Conservation (phyloP, 2,888 invertebrate species). For the Mesodorylaimus sp. region DNA sequence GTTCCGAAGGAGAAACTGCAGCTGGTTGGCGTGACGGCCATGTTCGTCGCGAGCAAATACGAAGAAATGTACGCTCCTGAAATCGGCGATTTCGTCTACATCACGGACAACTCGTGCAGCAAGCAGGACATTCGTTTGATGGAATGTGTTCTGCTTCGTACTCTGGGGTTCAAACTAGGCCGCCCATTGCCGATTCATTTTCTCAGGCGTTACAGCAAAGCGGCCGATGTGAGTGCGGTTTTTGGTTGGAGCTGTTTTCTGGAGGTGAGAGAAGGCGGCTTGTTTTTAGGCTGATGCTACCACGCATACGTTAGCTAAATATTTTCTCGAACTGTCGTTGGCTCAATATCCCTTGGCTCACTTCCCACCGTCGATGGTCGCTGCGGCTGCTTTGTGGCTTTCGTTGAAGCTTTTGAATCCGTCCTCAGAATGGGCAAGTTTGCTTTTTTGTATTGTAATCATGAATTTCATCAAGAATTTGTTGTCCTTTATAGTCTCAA, state of each 20-base stretch:
- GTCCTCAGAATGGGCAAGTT: slow-evolving; percentile 4
- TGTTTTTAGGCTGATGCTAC: slow-evolving; percentile 44
- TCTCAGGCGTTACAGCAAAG: slow-evolving; percentile 48
- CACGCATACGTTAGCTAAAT: slow-evolving; percentile 67
- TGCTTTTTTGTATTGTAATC: too few relatives aligned
- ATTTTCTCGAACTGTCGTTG: slow-evolving; percentile 64
- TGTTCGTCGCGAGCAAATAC: slow-evolving; percentile 78
- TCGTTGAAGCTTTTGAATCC: slow-evolving; percentile 38
- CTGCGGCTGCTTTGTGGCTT: slow-evolving; percentile 59
- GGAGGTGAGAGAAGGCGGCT: slow-evolving; percentile 9
- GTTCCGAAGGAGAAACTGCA: slow-evolving; percentile 55
- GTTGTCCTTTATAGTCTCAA: too few relatives aligned
- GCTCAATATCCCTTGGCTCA: slow-evolving; percentile 57
- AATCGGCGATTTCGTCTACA: slow-evolving; percentile 66
- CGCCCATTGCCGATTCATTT: slow-evolving; percentile 73
- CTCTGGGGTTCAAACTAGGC: slow-evolving; percentile 59
- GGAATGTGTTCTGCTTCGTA: slow-evolving; percentile 57
- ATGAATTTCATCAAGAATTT: too few relatives aligned
- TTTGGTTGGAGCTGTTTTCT: neutral
- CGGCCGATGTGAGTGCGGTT: slow-evolving; percentile 36
- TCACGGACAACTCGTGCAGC: slow-evolving; percentile 68
- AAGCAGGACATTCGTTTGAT: slow-evolving; percentile 57
- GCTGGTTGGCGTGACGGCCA: slow-evolving; percentile 66
- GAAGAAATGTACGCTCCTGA: slow-evolving; percentile 82
- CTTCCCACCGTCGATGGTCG: slow-evolving; percentile 59